Conservation (phyloP, 2,888 invertebrate genomes). For the Sepiola atlantica region DNA sequence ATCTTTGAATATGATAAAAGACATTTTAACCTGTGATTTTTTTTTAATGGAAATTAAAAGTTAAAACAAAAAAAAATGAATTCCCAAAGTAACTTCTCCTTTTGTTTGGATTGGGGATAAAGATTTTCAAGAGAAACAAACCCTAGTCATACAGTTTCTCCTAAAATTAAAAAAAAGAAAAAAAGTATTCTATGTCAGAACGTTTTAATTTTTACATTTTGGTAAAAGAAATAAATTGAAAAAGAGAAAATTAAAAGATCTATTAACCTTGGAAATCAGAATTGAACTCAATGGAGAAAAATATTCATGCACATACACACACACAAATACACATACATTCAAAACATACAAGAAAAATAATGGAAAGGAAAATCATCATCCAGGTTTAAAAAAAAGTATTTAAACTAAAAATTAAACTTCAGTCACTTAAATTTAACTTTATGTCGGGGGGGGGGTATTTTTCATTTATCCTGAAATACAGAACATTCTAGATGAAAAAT, state of each 20-base stretch:
- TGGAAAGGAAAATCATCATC: neutral
- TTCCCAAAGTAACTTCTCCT: neutral
- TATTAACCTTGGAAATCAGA: neutral
- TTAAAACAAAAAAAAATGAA: neutral
- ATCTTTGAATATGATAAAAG: neutral
- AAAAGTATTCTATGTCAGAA: neutral
- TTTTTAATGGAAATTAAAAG: neutral
- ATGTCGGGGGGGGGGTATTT: neutral
- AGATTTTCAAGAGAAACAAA: neutral
- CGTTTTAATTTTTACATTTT: neutral
- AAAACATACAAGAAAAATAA: neutral
- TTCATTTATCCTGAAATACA: neutral
- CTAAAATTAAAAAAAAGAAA: neutral
- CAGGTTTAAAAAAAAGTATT: neutral
- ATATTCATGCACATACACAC: neutral
- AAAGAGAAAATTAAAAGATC: neutral
- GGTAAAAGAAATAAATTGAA: neutral
- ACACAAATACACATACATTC: neutral
- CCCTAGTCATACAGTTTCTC: neutral
- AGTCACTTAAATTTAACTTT: neutral
- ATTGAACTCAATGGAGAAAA: neutral
- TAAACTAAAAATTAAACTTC: constrained; percentile 32
- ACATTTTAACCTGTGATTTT: neutral
- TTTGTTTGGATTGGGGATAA: neutral
- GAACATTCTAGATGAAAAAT: neutral